Conservation (phyloP, 1,140 invertebrate genomes). For the Whitmania pigra region DNA sequence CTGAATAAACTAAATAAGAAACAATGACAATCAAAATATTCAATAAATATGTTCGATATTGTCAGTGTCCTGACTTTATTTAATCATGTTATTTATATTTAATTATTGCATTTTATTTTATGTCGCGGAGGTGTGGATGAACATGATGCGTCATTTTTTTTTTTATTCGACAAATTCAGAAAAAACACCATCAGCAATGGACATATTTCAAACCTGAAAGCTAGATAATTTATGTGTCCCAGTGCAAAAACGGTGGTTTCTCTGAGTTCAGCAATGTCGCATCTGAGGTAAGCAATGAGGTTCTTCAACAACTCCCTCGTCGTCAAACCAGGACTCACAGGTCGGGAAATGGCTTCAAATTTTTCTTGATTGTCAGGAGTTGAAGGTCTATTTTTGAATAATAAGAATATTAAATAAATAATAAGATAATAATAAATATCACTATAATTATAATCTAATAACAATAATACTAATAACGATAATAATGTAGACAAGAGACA, state of each 20-base stretch:
- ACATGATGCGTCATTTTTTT: too few relatives aligned
- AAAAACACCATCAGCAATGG: not conserved
- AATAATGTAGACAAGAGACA: too few relatives aligned
- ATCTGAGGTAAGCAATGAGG: slow-evolving; percentile 68
- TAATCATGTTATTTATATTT: too few relatives aligned
- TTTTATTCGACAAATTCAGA: not conserved
- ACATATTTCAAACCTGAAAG: slow-evolving; percentile 59
- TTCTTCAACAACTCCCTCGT: slow-evolving; percentile 71
- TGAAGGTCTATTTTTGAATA: slow-evolving; percentile 24
- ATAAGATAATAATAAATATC: too few relatives aligned
- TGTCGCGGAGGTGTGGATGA: too few relatives aligned
- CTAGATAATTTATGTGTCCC: slow-evolving; percentile 79
- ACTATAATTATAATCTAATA: too few relatives aligned
- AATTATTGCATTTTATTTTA: too few relatives aligned
- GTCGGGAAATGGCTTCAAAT: slow-evolving; percentile 21
- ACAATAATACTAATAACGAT: too few relatives aligned
- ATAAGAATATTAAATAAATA: too few relatives aligned
- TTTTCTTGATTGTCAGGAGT: slow-evolving; percentile 31
- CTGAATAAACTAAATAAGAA: not conserved
- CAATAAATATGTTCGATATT: too few relatives aligned
- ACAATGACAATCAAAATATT: not conserved
- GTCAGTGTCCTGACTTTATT: too few relatives aligned
- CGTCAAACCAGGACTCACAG: slow-evolving; percentile 25
- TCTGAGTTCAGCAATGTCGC: slow-evolving; percentile 78
- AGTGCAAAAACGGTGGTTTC: slow-evolving; percentile 83